Conservation (phyloP, 2,888 invertebrate species). For the Andrena dorsata region DNA sequence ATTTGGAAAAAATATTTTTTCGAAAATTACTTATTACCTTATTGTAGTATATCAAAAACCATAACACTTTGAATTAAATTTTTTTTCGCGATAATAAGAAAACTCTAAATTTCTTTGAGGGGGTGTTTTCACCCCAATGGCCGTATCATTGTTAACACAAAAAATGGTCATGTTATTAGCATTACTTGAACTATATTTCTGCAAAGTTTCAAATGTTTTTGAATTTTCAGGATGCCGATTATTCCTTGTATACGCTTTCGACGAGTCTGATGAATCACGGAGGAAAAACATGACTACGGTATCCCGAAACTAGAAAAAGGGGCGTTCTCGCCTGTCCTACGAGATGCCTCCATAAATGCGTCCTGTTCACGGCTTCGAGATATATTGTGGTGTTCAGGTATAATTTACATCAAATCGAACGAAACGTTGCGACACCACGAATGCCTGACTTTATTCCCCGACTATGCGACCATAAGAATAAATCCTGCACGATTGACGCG, state of each 20-base stretch:
- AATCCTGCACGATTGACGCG: constrained; percentile 18
- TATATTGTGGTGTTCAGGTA: constrained; percentile 19
- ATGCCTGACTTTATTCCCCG: constrained; percentile 23
- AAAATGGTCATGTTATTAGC: no score
- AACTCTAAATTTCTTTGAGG: no score
- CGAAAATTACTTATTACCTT: no score
- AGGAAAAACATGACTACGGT: background rate
- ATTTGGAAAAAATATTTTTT: no score
- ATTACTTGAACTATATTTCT: no score
- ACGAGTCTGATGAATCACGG: background rate
- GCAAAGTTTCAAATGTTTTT: no score
- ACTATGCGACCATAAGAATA: constrained; percentile 22
- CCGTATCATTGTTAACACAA: no score
- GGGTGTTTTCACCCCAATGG: background rate
- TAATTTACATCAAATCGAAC: constrained; percentile 42
- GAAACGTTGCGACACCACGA: constrained; percentile 20
- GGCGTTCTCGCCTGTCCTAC: background rate
- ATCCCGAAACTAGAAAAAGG: constrained; percentile 7
- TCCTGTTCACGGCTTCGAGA: constrained; percentile 2
- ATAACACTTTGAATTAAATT: no score
- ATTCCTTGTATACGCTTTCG: background rate
- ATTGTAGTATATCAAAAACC: no score
- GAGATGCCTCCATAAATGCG: constrained; percentile 18
- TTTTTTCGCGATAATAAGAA: no score
- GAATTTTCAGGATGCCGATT: no score